Conservation (phyloP, 2,113 vertebrate species). For the human region GRCh38 chr2:167990501-167991000, state of each 20-base stretch:
- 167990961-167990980: neutral
- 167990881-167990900: neutral
- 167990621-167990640: neutral
- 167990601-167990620: conserved; percentile 56
- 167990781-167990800: neutral
- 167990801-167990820: neutral
- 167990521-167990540: conserved; percentile 70
- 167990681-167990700: neutral
- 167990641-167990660: conserved; percentile 26
- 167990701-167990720: conserved; percentile 34
- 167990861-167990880: neutral
- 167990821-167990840: neutral
- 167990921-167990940: neutral
- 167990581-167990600: conserved; percentile 46
- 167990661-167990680: conserved; percentile 31
- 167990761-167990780: conserved; percentile 34
- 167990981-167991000: neutral
- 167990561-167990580: conserved; percentile 70
- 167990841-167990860: neutral
- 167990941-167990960: neutral
- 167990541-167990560: conserved; percentile 57
- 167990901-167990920: neutral
- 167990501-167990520: conserved; percentile 66
- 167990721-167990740: neutral
- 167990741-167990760: neutral